These are phyloP conservation scores for Petrocephalus schoutedeni DNA, from an alignment of 2,797 vertebrate genomes.

Conservation along the genomic window DNA sequence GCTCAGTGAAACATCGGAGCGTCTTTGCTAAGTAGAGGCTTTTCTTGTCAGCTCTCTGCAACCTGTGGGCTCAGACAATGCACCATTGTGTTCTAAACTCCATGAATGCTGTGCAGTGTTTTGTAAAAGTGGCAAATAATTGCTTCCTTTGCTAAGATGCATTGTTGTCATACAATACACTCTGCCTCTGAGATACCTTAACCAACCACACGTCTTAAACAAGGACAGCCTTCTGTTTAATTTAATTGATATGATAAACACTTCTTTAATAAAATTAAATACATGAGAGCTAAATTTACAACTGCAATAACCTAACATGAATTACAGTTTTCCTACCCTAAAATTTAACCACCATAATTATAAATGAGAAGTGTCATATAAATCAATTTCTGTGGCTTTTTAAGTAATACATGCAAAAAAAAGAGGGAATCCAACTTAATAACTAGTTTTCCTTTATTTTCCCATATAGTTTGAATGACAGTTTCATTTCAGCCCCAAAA, in stretches of 20 bases:
- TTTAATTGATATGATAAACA: slow-evolving; percentile 10
- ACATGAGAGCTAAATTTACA: not conserved
- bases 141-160: slow-evolving; percentile 15
- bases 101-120: slow-evolving; percentile 12
- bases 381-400: not conserved
- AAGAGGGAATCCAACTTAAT: slow-evolving; percentile 25
- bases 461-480: slow-evolving; percentile 33
- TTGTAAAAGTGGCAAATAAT: slow-evolving; percentile 20
- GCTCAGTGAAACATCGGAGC: slow-evolving; percentile 18
- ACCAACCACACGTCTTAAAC: slow-evolving; percentile 3
- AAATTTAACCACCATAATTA: not conserved
- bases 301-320: not conserved
- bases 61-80: slow-evolving; percentile 20
- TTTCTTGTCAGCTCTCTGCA: slow-evolving; percentile 19
- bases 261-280: not conserved
- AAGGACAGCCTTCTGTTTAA: slow-evolving; percentile 1
- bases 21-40: slow-evolving; percentile 17
- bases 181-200: slow-evolving; percentile 7
- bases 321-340: not conserved
- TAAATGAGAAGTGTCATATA: not conserved
- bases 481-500: slow-evolving; percentile 36
- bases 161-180: slow-evolving; percentile 7
- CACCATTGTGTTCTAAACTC: slow-evolving; percentile 17
- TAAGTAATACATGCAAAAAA: not conserved
- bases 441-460: slow-evolving; percentile 25